A percentile compares a stretch with the other conserved stretches of the same genome.
These are phyloP conservation scores for Entomobrya multifasciata DNA, from an alignment of 2,888 invertebrate genomes.

Conservation along the genomic window DNA sequence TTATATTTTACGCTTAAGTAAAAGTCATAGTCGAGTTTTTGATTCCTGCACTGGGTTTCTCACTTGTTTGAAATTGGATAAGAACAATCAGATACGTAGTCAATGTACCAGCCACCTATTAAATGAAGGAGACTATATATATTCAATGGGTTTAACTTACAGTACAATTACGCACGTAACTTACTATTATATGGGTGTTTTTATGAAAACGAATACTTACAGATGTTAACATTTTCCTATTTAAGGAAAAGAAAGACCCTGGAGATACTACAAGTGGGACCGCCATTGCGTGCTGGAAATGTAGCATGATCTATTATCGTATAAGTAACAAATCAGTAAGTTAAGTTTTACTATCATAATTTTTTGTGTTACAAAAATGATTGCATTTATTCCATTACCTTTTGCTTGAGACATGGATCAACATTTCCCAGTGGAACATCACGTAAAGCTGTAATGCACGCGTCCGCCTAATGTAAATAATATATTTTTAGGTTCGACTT, in stretches of 20 bases:
- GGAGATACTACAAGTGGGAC: slow-evolving; percentile 51
- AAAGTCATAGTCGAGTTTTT: neutral
- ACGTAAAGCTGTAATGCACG: slow-evolving; percentile 56
- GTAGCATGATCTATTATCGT: slow-evolving; percentile 41
- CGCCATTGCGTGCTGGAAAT: slow-evolving; percentile 63
- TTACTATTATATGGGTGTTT: neutral
- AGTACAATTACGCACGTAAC: neutral
- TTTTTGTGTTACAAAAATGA: too few species aligned
- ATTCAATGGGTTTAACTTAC: too few species aligned
- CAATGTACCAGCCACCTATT: slow-evolving; percentile 54
- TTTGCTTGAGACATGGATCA: slow-evolving; percentile 41
- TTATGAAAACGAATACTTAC: neutral
- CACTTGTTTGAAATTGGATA: slow-evolving; percentile 43
- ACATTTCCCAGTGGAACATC: slow-evolving; percentile 51
- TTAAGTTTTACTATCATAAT: too few species aligned
- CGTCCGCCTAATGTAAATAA: slow-evolving; percentile 41
- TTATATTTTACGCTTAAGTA: too few species aligned
- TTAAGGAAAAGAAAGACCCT: slow-evolving; percentile 58
- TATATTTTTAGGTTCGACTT: neutral
- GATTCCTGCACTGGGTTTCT: neutral
- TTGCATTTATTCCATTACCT: slow-evolving; percentile 18
- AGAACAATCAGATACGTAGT: slow-evolving; percentile 49
- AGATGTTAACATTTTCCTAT: slow-evolving; percentile 60
- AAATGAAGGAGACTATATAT: too few species aligned
- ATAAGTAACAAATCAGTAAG: neutral